Conservation (phyloP, 2,888 invertebrate genomes). For the Cephalotes varians region DNA sequence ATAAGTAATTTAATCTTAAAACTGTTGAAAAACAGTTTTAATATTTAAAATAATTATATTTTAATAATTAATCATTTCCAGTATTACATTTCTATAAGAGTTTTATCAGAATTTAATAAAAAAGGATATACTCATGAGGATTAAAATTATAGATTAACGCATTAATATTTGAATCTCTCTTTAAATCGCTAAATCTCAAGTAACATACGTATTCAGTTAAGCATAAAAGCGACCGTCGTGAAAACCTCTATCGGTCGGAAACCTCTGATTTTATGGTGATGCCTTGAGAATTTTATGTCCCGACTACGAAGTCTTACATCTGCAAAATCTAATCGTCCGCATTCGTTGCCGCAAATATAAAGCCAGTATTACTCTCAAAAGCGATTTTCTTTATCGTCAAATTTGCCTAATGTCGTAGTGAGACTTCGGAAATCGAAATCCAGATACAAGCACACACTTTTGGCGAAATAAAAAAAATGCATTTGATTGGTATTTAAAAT, state of each 20-base stretch:
- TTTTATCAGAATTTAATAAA: not conserved
- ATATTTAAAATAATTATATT: too few relatives aligned
- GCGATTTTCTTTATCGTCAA: slow-evolving; percentile 21
- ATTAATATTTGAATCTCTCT: not conserved
- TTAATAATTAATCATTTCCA: too few relatives aligned
- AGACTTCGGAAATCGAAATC: not conserved
- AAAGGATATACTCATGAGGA: too few relatives aligned
- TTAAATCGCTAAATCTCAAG: not conserved
- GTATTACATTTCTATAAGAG: too few relatives aligned
- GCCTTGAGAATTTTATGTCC: slow-evolving; percentile 1
- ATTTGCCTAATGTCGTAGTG: slow-evolving; percentile 27
- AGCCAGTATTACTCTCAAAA: not conserved
- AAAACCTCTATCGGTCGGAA: not conserved
- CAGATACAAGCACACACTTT: slow-evolving; percentile 2
- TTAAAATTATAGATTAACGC: not conserved
- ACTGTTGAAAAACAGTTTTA: too few relatives aligned
- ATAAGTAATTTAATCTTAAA: too few relatives aligned
- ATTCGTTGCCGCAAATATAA: slow-evolving; percentile 12
- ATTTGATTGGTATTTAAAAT: not conserved
- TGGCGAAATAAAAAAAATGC: not conserved
- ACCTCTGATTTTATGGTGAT: slow-evolving; percentile 20
- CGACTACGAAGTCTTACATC: not conserved
- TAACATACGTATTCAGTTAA: not conserved
- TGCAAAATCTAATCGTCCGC: slow-evolving; percentile 19
- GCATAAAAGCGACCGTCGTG: not conserved